Evolutionary conservation across 2,797 vertebrate genomes (phyloP), one percentile per base, ranked within the genome.

Genomic region (Premnoplex brunnescens): DNA sequence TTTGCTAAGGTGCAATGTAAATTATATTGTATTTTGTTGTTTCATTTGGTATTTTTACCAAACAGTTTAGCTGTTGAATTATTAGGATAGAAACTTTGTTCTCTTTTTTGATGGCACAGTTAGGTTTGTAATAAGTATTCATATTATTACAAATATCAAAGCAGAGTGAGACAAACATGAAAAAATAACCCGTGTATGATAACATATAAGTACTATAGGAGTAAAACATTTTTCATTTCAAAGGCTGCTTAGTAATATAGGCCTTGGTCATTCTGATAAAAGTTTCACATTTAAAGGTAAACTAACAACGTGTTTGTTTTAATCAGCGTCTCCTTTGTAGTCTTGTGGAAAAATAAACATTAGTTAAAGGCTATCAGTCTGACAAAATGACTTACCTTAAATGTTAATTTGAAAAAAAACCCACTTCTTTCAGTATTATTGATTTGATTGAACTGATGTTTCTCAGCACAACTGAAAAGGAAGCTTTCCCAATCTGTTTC

Each of bases 61-160:
- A 71, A 86, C 68, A 87, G 30, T 94, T 96, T 95, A 96, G 56
- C 64, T 85, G 34, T 92, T 94, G 94, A 95, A 94, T 97, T 97
- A 96, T 88, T 96, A 95, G 93, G 95, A 62, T 85, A 86, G 81
- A 93, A 75, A 81, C 85, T 97, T 97, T 96, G 68, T 96, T 97
- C 91, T 96, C 90, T 94, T 85, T 97, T 97, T 97, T 97, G 86
- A 83, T 96, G 92, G 55, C 69, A 87, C 88, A 94, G 87, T 96
- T 96, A 83, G 43, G 52, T 94, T 97, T 79, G 58, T 86, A 96
- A 74, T 92, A 93, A 89, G 30, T 69, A 90, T 93, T 80, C 74
- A 43, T 63, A 89, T 84, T 89, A 88, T 93, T 90, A 79, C 87
- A 97, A 85, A 93, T 96, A 96, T 93, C 94, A 95, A 95, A 96